Base-by-base conservation (phyloP, 2,113 vertebrate species). In the Ancistrus triradiatus region DNA sequence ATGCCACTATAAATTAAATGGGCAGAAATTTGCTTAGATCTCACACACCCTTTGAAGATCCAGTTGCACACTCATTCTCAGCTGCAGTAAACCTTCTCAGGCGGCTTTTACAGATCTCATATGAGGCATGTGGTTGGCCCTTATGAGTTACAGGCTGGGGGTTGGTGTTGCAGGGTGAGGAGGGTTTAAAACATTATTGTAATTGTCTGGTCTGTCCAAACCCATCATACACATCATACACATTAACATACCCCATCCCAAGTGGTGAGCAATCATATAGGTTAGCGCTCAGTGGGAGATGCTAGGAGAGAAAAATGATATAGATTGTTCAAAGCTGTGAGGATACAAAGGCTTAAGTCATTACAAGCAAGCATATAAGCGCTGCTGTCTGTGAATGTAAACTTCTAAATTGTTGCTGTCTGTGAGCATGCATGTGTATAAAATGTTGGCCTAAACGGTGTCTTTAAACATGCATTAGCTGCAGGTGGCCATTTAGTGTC, bases 1-100 rank as follows among this genome's bases (percentile, higher is more conserved):
- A 79, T 77, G 77, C 44, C 75, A 42, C 75, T 76, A 66, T 83
- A 79, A 82, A 81, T 82, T 70, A 77, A 62, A 75, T 66, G 48
- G 52, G 65, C 46, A 37, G 53, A 73, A 33, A 61, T 71, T 22
- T 6, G 22, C 59, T 58, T 50, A 43, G 57, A 38, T 65, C 48
- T 24, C 47, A 70, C 56, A 40, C 7, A 14, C 48, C 67, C 69
- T 68, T 69, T 57, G 65, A 76, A 77, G 73, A 70, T 83, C 74
- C 46, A 28, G 66, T 81, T 79, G 38, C 74, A 59, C 61, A 19
- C 22, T 38, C 25, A 14, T 19, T 37, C 62, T 69, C 19, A 28
- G 52, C 40, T 50, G 40, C 48, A 31, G 61, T 63, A 38, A 21
- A 46, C 53, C 38, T 33, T 68, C 70, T 56, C 14, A 31, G 42